These are phyloP conservation scores for Neomicropteryx cornuta DNA, from an alignment of 1,140 invertebrate species.

Conservation along the genomic window DNA sequence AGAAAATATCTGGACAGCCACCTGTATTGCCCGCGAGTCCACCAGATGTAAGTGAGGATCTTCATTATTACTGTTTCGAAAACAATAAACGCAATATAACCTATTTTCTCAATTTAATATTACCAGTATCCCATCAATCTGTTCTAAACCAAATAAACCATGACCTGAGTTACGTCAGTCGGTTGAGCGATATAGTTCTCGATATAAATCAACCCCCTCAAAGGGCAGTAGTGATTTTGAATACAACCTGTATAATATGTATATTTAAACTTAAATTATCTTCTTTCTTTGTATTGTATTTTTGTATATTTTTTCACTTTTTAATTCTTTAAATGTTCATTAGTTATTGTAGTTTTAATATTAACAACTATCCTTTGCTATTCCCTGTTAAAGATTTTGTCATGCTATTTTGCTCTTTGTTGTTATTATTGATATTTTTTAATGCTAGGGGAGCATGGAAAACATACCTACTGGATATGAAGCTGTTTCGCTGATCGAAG, in stretches of 20 bases:
- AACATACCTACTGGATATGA: constrained; percentile 91
- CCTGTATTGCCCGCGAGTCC: constrained; percentile 35
- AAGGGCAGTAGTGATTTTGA: no score
- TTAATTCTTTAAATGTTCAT: no score
- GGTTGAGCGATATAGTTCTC: no score
- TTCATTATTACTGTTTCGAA: background rate
- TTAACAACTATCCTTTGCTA: no score
- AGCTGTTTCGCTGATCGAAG: constrained; percentile 92
- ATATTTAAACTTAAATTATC: background rate
- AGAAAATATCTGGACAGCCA: constrained; percentile 51
- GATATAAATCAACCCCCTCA: no score
- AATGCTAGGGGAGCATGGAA: constrained; percentile 47
- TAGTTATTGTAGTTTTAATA: no score
- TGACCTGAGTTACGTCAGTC: no score
- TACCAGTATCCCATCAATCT: no score
- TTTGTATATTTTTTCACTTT: no score
- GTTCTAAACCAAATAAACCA: no score
- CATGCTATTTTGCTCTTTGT: background rate
- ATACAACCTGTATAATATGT: background rate
- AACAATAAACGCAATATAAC: background rate
- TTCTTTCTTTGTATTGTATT: background rate
- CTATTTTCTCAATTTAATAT: no score
- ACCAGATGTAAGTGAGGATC: constrained; percentile 32
- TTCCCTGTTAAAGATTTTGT: background rate
- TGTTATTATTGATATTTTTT: constrained; percentile 4